Base-by-base conservation (phyloP, 1,140 invertebrate genomes). In the Aphis gossypii region DNA sequence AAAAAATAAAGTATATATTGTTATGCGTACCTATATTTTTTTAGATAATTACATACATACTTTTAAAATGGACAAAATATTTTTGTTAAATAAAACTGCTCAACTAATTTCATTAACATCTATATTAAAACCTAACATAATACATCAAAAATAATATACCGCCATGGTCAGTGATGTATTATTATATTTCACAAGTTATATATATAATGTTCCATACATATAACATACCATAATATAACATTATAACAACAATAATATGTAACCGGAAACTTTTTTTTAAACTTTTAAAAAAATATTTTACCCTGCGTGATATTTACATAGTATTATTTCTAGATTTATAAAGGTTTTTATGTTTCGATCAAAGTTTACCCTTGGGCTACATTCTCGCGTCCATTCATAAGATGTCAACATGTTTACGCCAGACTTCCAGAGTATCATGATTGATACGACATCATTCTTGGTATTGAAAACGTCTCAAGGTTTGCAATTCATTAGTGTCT, bases 401-500 rank as follows among this genome's bases (percentile, higher is more conserved):
- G 60, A 76, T 83, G 35, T 83, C 35, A 38, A 2, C 76, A 38
- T 83, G 21, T 83, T 83, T 38, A 38, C 8, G 76, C 35, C n/a
- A 83, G 2, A 38, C n/a, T 76, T 76, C n/a, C 3, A 41, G 23
- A 84, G 23, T 84, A 84, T 84, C 38, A 84, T 84, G 86, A 84
- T 84, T 84, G 83, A 87, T 87, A 51, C 20, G 18, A 46, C n/a
- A 48, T 87, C 84, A 46, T 87, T 87, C 84, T 48, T 25, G 11
- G 30, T 38, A 87, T 46, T 48, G 86, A 48, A 46, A 48, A 87
- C 46, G 21, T 87, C 38, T 87, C 20, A 87, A 51, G 86, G 86
- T 48, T 30, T 84, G 35, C 38, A 84, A 87, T 87, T 87, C 86
- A 87, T 87, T 87, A 87, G 30, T 41, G 46, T 87, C 46, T 48